Base-by-base conservation (phyloP, 2,797 vertebrate species). In the Harpagifer antarcticus region DNA sequence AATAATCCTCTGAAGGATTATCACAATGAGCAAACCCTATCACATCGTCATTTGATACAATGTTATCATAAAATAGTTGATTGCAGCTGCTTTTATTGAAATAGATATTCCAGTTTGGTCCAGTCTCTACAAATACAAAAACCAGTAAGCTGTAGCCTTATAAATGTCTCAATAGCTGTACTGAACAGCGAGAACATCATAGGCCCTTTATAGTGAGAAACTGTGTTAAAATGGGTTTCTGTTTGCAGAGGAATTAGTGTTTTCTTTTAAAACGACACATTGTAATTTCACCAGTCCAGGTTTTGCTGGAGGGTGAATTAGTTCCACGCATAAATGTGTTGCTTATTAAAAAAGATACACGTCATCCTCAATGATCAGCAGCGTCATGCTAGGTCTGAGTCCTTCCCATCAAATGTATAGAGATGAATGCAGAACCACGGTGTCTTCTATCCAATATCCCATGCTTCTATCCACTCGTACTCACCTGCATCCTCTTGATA, bases 401-500 rank as follows among this genome's bases (percentile, higher is more conserved):
- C 79, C 76, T 79, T 76, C 73, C 59, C 78, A 70, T 82, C 78
- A 81, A 50, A 76, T 78, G 14, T 68, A 13, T 15, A 16, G 27
- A 66, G 72, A 79, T 80, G 68, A 71, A 81, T 74, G 74, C 58
- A 60, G 81, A 86, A 63, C n/a, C 76, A 23, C 2, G n/a, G 72
- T 54, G 85, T 77, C 72, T 77, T 79, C 67, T 47, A 56, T 82
- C 72, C 68, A 62, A 56, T 81, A 70, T 58, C 66, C 20, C 37
- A 20, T 63, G 74, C 82, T 81, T 58, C 72, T 45, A 78, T 71
- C 88, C 82, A 86, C 86, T 90, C 47, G 77, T 84, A 45, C 85
- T 91, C 90, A 92, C 90, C 89, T 91, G 89, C 85, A 79, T 85
- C 85, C 89, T 85, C 83, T 89, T 74, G 77, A 91, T 84, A 81